A percentile compares a stretch with the other conserved stretches of the same genome.
Conservation (phyloP, 2,888 invertebrate species). For the Euzetes globulus region DNA sequence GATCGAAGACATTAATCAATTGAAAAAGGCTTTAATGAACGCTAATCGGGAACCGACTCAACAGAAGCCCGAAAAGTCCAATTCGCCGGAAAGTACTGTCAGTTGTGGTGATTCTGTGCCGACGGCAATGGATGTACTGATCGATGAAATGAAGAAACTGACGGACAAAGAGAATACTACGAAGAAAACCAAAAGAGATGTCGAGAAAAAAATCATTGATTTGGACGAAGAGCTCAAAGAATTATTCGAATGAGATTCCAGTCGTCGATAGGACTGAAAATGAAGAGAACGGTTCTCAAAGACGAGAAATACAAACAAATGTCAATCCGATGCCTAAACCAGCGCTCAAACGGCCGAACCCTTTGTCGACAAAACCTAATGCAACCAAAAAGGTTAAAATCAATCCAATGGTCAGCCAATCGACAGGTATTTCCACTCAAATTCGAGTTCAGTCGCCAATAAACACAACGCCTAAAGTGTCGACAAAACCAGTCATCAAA, state of each 20-base stretch:
- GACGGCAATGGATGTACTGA: not conserved
- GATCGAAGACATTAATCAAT: not conserved
- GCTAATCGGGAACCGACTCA: not conserved
- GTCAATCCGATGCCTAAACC: not conserved
- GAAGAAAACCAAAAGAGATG: not conserved
- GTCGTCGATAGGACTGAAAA: not conserved
- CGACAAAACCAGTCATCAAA: not conserved
- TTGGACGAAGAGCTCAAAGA: slow-evolving; percentile 16
- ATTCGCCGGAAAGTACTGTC: not conserved
- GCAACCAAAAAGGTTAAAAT: not conserved
- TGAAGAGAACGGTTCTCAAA: not conserved
- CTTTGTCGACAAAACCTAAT: not conserved
- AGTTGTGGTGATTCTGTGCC: not conserved
- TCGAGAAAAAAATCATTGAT: not conserved
- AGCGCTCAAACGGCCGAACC: not conserved
- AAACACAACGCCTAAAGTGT: no score
- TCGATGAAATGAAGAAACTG: not conserved
- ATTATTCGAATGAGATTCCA: no score
- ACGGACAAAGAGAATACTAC: not conserved
- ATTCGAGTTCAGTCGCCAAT: no score
- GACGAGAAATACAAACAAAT: not conserved
- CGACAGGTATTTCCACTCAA: no score
- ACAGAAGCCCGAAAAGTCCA: not conserved
- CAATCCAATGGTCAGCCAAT: not conserved
- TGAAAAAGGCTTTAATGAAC: not conserved